These are phyloP conservation scores for Alligator sinensis DNA, from an alignment of 2,113 vertebrate genomes.

Conservation along the genomic window DNA sequence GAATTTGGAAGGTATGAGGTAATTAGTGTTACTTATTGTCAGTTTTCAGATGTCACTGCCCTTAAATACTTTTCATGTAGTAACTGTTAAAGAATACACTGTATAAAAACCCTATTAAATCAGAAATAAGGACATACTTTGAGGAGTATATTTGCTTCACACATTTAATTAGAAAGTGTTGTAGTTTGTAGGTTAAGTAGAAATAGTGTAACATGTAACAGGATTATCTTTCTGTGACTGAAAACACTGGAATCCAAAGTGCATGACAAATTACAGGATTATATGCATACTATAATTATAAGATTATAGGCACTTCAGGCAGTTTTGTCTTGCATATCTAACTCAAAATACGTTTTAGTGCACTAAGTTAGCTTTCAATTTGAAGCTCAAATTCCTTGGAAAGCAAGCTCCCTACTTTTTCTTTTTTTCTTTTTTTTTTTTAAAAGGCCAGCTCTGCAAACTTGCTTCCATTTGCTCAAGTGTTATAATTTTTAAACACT, in stretches of 20 bases:
- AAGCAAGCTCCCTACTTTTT: neutral
- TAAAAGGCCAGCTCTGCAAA: neutral
- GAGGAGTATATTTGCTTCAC: neutral
- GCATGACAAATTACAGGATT: neutral
- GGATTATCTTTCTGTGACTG: neutral
- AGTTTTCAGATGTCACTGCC: neutral
- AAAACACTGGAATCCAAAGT: neutral
- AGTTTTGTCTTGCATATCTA: neutral
- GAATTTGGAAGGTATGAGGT: neutral
- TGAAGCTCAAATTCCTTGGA: neutral
- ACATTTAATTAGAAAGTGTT: neutral
- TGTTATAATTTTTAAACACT: neutral
- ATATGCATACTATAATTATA: neutral
- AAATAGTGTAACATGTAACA: neutral
- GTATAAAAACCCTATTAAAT: neutral
- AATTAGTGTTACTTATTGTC: neutral
- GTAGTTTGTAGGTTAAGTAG: neutral
- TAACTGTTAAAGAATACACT: neutral
- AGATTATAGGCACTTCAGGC: neutral
- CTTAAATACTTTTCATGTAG: neutral
- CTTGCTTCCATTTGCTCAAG: neutral
- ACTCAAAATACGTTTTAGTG: neutral
- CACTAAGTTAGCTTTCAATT: neutral
- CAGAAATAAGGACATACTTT: neutral
- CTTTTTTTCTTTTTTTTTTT: neutral